Conservation (phyloP, 2,797 vertebrate genomes). For the Sphenodon punctatus region DNA sequence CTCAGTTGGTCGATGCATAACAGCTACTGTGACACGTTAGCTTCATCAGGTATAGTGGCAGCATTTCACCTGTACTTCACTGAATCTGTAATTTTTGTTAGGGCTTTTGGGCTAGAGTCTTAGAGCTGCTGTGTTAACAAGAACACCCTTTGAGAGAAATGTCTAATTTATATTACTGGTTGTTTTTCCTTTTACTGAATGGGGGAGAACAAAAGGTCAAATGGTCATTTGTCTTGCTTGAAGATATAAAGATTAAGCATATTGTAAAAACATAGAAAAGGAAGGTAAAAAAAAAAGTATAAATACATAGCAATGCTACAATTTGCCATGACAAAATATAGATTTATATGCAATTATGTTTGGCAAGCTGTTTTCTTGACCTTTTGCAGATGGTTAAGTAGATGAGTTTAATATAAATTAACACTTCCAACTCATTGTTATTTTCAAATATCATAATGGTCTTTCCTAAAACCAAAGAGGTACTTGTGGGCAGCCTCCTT, state of each 20-base stretch:
- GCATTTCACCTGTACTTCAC: not conserved
- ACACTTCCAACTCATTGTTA: not conserved
- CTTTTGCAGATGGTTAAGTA: not conserved
- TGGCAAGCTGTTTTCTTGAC: not conserved
- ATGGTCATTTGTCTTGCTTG: conserved; percentile 26
- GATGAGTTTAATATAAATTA: not conserved
- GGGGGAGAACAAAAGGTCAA: conserved; percentile 23
- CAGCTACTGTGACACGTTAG: not conserved
- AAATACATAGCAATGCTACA: not conserved
- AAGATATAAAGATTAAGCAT: not conserved
- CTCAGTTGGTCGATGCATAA: not conserved
- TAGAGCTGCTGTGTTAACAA: not conserved
- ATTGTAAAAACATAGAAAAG: conserved; percentile 32
- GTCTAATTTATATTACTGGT: conserved; percentile 10
- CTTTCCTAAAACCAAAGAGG: too few species aligned
- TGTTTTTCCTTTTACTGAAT: conserved; percentile 24
- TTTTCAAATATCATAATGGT: too few species aligned
- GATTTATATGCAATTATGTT: not conserved
- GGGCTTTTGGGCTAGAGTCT: conserved; percentile 17
- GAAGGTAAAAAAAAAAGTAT: not conserved
- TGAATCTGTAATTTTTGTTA: not conserved
- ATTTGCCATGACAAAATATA: not conserved
- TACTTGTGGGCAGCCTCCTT: too few species aligned
- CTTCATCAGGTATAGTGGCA: not conserved
- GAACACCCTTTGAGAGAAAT: conserved; percentile 19